These are phyloP conservation scores for Simalia tracyae DNA, from an alignment of 2,797 vertebrate genomes.

Conservation along the genomic window DNA sequence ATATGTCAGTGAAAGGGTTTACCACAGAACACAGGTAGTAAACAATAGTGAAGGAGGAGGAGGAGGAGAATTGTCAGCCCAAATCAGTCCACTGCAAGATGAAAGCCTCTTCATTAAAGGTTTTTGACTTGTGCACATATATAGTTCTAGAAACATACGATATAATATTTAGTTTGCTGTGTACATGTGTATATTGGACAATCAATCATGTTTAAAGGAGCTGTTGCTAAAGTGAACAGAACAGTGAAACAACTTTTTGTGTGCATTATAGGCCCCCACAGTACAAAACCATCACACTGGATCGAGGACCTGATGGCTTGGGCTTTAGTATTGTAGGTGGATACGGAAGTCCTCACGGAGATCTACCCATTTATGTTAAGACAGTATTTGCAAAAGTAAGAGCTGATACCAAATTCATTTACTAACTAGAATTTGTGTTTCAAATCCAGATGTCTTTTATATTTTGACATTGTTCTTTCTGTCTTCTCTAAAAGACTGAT, in stretches of 20 bases:
- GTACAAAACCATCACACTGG: constrained; percentile 89
- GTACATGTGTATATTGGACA: neutral
- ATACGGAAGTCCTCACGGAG: constrained; percentile 93
- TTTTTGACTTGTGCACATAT: neutral
- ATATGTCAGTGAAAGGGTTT: neutral
- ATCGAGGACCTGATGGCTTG: constrained; percentile 93
- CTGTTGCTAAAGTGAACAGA: neutral
- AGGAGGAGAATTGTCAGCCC: neutral
- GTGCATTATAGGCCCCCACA: constrained; percentile 85
- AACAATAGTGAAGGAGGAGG: neutral
- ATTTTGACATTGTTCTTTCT: neutral
- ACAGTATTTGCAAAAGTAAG: constrained; percentile 94
- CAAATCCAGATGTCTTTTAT: neutral
- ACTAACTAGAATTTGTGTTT: constrained; percentile 27
- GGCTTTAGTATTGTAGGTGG: constrained; percentile 98
- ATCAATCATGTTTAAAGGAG: neutral
- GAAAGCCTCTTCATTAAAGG: neutral
- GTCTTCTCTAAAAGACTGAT: neutral
- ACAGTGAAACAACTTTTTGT: neutral
- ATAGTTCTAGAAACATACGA: neutral
- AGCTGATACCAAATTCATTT: constrained; percentile 27
- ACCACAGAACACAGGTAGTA: neutral
- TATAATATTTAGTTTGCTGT: neutral
- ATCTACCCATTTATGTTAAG: constrained; percentile 97
- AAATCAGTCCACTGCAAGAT: neutral